Percentiles rank a stretch among this genome's conserved stretches.
Conservation (phyloP, 2,113 vertebrate species). For the Carollia perspicillata region DNA sequence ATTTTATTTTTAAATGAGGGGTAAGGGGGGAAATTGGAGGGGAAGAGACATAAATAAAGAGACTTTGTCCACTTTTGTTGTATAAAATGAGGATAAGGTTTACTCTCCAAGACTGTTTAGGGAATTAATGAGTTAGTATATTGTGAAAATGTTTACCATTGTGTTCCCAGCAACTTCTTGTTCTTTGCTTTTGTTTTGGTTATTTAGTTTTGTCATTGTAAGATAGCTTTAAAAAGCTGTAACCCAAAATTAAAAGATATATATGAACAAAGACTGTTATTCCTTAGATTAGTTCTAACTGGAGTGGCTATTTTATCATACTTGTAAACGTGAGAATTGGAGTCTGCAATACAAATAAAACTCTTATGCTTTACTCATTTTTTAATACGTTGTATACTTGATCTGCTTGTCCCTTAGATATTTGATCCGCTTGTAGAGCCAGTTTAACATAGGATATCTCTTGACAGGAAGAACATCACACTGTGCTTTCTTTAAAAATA, state of each 20-base stretch:
- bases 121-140: neutral
- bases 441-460: slow-evolving; percentile 69
- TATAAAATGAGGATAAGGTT: neutral
- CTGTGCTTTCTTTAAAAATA: slow-evolving; percentile 42
- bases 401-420: slow-evolving; percentile 39
- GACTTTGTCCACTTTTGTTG: neutral
- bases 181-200: neutral
- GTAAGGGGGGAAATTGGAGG: neutral
- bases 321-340: slow-evolving; percentile 62
- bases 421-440: slow-evolving; percentile 73
- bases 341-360: slow-evolving; percentile 47
- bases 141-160: neutral
- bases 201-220: neutral
- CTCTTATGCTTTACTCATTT: slow-evolving; percentile 65
- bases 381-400: slow-evolving; percentile 25
- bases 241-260: neutral
- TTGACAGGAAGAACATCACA: slow-evolving; percentile 50
- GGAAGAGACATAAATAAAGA: neutral
- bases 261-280: neutral
- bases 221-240: slow-evolving; percentile 1
- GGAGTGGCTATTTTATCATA: neutral
- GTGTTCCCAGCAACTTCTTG: neutral
- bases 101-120: neutral
- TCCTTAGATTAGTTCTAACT: slow-evolving; percentile 20
- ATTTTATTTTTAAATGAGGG: slow-evolving; percentile 8